Evolutionary conservation across 2,113 vertebrate species (phyloP), one percentile per base, ranked within the genome.

Genomic region (Neodon shergylaensis): DNA sequence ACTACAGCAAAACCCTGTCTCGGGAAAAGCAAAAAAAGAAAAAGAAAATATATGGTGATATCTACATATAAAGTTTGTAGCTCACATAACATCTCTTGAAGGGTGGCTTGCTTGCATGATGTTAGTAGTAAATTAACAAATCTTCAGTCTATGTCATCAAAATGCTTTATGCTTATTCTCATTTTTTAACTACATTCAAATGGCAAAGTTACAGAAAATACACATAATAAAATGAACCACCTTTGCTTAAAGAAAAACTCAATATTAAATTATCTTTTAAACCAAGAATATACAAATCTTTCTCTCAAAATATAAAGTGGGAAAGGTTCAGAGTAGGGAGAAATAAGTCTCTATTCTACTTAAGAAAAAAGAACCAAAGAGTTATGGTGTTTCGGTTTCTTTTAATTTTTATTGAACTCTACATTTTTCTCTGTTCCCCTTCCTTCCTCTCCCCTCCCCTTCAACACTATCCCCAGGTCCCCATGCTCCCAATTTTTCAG

Each of bases 101-200:
- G 5, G 0, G 12, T 47, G 26, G 2, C 24, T 90, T 33, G 22
- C 36, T 70, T 5, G 26, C 0, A 13, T 26, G 0, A 4, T 1
- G 1, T 0, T 1, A 12, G 9, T 66, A 39, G 12, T 16, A 84
- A 91, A 88, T 31, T 93, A 84, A 16, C 21, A 61, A 44, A 79
- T 95, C 63, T 94, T 42, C 58, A 88, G 84, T 28, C 16, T 39
- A 79, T 33, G 39, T 24, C 52, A 36, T 44, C 5, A 88, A 21
- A 78, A 73, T 61, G 4, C 21, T 28, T 72, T 52, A 73, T 61
- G 4, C 16, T 22, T 68, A 6, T 68, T 85, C 52, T 10, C 44
- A 14, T 78, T 11, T 7, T 21, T 85, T 28, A 58, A n/a, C 24
- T n/a, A n/a, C 36, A 58, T 47, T 74, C 17, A 91, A 65, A 31